Percentiles rank a stretch among this genome's conserved stretches.
Conservation (phyloP, 2,888 invertebrate species). For the Eristalis intricaria region DNA sequence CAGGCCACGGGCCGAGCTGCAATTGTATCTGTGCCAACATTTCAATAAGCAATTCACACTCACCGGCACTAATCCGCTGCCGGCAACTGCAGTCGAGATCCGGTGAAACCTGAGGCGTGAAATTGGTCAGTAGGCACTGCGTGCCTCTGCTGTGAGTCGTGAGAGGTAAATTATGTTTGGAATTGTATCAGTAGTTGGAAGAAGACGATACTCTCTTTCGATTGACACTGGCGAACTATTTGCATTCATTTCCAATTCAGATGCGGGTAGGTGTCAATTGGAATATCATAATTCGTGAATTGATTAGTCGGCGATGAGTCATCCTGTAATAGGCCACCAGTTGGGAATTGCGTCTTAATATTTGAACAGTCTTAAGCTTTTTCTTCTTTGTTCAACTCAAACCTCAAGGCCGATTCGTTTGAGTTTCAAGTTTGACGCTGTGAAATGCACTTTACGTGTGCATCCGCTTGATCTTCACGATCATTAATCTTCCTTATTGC, state of each 20-base stretch:
- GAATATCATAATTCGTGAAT: background rate
- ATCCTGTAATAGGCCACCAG: background rate
- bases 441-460: background rate
- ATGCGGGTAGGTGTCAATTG: background rate
- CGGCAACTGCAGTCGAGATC: background rate
- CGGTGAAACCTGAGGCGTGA: background rate
- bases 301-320: background rate
- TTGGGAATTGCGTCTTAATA: background rate
- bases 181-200: background rate
- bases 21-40: background rate
- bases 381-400: background rate
- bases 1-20: background rate
- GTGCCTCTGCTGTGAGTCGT: background rate
- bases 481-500: background rate
- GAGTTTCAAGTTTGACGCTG: background rate
- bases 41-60: background rate
- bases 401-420: background rate
- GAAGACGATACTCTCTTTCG: background rate
- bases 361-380: background rate
- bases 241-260: background rate
- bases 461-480: background rate
- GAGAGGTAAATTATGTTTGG: background rate
- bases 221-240: background rate
- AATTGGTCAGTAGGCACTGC: background rate
- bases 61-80: background rate